phyloP scores from a whole-genome alignment of 2,888 invertebrate genomes.

The Calameuta pallipes region DNA sequence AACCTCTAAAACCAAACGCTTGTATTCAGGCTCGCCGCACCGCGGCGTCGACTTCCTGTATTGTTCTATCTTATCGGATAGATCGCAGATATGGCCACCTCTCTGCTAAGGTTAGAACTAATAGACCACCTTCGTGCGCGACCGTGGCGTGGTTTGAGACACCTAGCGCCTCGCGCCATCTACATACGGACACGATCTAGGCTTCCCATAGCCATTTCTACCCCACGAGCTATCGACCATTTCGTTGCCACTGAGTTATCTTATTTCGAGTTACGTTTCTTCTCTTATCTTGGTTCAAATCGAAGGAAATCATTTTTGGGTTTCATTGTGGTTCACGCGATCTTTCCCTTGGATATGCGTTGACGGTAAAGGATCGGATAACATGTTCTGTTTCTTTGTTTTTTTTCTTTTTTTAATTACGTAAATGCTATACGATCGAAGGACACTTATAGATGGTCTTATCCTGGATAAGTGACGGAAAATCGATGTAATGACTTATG shows the following conservation, averaged over 20 bases:
- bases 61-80: slow-evolving; percentile 59
- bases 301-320: background rate
- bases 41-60: slow-evolving; percentile 55
- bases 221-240: background rate
- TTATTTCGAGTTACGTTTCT: background rate
- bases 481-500: slow-evolving; percentile 60
- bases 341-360: background rate
- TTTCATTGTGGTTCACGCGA: background rate
- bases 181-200: slow-evolving; percentile 56
- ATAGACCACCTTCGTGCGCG: slow-evolving; percentile 60
- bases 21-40: slow-evolving; percentile 47
- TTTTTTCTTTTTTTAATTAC: slow-evolving; percentile 15
- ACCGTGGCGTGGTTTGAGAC: slow-evolving; percentile 47
- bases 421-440: background rate
- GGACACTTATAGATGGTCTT: background rate
- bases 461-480: slow-evolving; percentile 8
- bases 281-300: background rate
- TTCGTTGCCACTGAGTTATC: background rate
- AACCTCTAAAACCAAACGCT: slow-evolving; percentile 55
- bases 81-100: slow-evolving; percentile 56
- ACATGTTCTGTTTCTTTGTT: background rate
- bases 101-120: slow-evolving; percentile 52
- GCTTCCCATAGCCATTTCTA: slow-evolving; percentile 43
- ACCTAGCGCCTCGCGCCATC: slow-evolving; percentile 56
- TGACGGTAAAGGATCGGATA: background rate